phyloP scores from a whole-genome alignment of 2,113 vertebrate genomes.

The Neofelis nebulosa region DNA sequence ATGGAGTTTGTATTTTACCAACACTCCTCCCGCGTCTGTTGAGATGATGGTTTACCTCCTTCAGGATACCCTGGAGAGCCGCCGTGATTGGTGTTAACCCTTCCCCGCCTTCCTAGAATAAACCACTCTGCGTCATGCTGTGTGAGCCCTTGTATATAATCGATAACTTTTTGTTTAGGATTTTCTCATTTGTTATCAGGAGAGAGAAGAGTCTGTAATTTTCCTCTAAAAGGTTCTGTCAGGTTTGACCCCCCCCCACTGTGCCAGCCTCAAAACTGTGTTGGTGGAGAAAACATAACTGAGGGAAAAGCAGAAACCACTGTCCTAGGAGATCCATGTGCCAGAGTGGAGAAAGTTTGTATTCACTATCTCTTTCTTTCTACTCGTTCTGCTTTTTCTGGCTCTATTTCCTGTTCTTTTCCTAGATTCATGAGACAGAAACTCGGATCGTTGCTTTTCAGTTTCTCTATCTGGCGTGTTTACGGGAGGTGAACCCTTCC shows the following conservation, averaged over 20 bases:
- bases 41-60: not conserved
- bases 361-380: not conserved
- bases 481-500: too few species aligned
- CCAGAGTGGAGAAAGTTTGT: not conserved
- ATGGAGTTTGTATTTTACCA: not conserved
- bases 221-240: not conserved
- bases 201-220: not conserved
- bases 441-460: not conserved
- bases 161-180: not conserved
- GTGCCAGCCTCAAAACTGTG: not conserved
- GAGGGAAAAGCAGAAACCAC: too few species aligned
- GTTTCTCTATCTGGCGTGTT: not conserved
- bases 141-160: not conserved
- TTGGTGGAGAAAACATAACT: too few species aligned
- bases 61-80: not conserved
- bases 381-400: not conserved
- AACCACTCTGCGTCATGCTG: not conserved
- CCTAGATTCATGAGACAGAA: not conserved
- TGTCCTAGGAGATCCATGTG: too few species aligned
- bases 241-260: not conserved
- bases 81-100: too few species aligned
- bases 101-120: not conserved
- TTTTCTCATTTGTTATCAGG: not conserved
- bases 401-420: not conserved
- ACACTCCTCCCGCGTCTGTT: not conserved